phyloP scores from a whole-genome alignment of 2,113 vertebrate genomes.

The Cynopterus brachyotis region DNA sequence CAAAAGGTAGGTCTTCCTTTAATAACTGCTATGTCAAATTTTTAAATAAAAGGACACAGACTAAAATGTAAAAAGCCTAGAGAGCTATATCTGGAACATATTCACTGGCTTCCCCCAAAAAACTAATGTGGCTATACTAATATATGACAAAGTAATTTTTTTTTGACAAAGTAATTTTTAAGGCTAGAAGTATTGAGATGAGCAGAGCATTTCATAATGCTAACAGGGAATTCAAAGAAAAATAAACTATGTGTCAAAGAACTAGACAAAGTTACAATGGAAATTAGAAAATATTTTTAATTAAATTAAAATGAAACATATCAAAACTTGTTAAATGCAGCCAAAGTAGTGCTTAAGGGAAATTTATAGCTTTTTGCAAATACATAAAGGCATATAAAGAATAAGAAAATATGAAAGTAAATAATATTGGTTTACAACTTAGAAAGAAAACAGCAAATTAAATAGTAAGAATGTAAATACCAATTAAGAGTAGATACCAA shows the following conservation, averaged over 20 bases:
- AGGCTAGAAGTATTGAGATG: not conserved
- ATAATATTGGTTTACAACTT: not conserved
- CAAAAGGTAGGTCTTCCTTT: not conserved
- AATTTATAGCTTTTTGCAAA: not conserved
- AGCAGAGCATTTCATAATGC: not conserved
- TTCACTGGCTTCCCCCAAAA: not conserved
- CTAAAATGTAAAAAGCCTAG: not conserved
- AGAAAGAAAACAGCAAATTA: not conserved
- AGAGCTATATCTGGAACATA: not conserved
- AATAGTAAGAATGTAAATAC: conserved; percentile 10
- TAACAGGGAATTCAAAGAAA: not conserved
- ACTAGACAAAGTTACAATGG: not conserved
- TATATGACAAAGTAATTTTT: not conserved
- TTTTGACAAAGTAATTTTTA: not conserved
- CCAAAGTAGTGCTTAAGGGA: not conserved
- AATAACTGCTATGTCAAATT: not conserved
- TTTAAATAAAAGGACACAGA: not conserved
- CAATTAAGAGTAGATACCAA: not conserved
- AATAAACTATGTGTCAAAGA: not conserved
- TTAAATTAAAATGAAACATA: conserved; percentile 29
- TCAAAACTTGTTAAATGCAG: not conserved
- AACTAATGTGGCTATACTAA: not conserved
- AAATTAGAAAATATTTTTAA: conserved; percentile 35
- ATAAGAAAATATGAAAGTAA: conserved; percentile 5
- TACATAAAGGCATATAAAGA: not conserved